Conservation (phyloP, 1,140 invertebrate species). For the Drosophila rufa region DNA sequence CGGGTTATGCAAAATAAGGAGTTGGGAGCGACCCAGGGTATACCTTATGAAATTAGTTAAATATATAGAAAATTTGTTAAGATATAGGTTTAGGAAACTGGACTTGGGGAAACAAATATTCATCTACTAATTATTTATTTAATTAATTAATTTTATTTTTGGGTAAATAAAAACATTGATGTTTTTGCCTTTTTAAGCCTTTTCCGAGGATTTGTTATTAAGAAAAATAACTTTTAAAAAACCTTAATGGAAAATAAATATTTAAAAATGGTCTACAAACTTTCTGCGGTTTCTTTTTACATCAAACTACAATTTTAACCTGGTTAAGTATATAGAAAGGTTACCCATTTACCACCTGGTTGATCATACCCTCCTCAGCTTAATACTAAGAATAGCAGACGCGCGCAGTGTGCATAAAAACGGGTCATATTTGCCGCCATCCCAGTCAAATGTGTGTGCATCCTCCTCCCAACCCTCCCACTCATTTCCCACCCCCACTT, state of each 20-base stretch:
- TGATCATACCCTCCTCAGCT: neutral
- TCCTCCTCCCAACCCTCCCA: neutral
- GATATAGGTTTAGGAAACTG: no score
- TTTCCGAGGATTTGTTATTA: no score
- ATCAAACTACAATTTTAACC: no score
- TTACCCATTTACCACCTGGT: neutral
- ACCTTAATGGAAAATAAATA: no score
- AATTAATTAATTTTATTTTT: no score
- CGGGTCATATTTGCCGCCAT: conserved; percentile 73
- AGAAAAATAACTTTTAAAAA: no score
- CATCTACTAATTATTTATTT: no score
- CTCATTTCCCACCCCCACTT: conserved; percentile 10
- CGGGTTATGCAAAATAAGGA: neutral
- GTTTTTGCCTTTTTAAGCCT: no score
- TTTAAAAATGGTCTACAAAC: no score
- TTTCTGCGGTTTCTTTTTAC: no score
- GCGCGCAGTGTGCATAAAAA: conserved; percentile 37
- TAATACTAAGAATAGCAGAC: neutral
- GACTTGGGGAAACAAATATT: no score
- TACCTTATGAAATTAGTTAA: neutral
- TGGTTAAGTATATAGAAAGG: neutral
- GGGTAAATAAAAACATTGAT: no score
- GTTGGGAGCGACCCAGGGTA: neutral
- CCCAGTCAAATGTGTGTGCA: conserved; percentile 9
- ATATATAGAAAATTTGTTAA: neutral